Evolutionary conservation across 2,113 vertebrate species (phyloP).

Genomic region (Callipepla californica): DNA sequence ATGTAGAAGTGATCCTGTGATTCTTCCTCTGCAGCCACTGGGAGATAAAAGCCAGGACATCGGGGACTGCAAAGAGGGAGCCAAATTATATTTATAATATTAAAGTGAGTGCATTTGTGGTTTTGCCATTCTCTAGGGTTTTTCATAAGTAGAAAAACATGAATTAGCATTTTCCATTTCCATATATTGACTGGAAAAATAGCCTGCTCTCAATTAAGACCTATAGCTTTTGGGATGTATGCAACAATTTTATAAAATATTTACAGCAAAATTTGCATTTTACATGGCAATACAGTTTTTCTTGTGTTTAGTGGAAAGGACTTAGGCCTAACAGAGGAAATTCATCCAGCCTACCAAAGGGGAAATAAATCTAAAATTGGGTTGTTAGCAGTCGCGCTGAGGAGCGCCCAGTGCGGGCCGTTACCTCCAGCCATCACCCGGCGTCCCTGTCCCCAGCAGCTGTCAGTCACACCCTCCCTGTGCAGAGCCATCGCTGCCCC

Average conservation of each 20-base stretch:
- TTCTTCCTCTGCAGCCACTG: conserved; percentile 78
- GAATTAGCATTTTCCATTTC: conserved; percentile 91
- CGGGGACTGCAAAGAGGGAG: conserved; percentile 81
- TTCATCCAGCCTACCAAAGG: conserved; percentile 22
- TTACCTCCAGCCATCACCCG: conserved; percentile 65
- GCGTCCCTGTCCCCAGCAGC: conserved; percentile 57
- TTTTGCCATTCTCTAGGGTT: conserved; percentile 84
- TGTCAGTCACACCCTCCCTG: conserved; percentile 58
- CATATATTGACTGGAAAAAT: conserved; percentile 90
- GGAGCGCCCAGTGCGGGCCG: conserved; percentile 36
- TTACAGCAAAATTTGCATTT: conserved; percentile 88
- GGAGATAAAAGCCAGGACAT: conserved; percentile 85
- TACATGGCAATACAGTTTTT: conserved; percentile 81
- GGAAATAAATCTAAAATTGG: conserved; percentile 60
- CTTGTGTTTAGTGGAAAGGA: conserved; percentile 78
- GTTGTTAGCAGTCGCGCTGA: conserved; percentile 39
- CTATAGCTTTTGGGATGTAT: conserved; percentile 87
- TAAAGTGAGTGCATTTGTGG: conserved; percentile 87
- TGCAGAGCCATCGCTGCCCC: conserved; percentile 67
- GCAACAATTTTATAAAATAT: conserved; percentile 90
- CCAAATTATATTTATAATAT: conserved; percentile 91
- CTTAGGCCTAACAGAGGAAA: conserved; percentile 72
- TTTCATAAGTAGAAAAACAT: conserved; percentile 87
- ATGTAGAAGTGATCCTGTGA: conserved; percentile 75
- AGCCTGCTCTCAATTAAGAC: conserved; percentile 88